These are phyloP conservation scores for Synanthedon tipuliformis DNA, from an alignment of 2,888 invertebrate species.

Conservation along the genomic window DNA sequence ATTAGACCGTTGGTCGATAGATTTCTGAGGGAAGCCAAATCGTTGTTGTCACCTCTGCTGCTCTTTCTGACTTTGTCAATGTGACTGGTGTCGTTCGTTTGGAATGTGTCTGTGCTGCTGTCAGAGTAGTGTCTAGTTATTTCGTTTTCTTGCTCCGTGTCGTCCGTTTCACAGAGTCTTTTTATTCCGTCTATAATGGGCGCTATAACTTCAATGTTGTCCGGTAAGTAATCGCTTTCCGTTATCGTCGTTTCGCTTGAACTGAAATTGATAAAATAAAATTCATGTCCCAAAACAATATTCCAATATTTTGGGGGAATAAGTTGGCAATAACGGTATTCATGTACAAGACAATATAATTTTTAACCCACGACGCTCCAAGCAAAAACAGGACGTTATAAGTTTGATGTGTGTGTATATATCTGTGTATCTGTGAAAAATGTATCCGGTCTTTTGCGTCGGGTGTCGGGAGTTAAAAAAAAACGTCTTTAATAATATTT, in stretches of 20 bases:
- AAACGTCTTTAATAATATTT: too few species aligned
- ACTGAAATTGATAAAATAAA: slow-evolving; percentile 20
- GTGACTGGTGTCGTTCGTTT: slow-evolving; percentile 28
- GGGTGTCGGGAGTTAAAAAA: too few species aligned
- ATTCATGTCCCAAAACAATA: too few species aligned
- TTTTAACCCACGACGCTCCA: too few species aligned
- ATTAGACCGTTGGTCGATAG: slow-evolving; percentile 59
- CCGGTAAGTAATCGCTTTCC: slow-evolving; percentile 57
- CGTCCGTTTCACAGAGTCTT: slow-evolving; percentile 34
- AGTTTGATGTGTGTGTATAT: too few species aligned
- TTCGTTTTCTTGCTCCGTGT: slow-evolving; percentile 18
- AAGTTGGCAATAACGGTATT: too few species aligned
- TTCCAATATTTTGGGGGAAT: too few species aligned
- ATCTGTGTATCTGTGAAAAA: too few species aligned
- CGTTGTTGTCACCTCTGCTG: slow-evolving; percentile 42
- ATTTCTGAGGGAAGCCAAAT: slow-evolving; percentile 50
- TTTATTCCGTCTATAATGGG: slow-evolving; percentile 58
- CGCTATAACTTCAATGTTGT: slow-evolving; percentile 62
- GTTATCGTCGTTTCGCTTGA: slow-evolving; percentile 50
- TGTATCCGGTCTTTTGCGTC: too few species aligned
- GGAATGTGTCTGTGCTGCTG: slow-evolving; percentile 45
- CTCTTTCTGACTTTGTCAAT: slow-evolving; percentile 36
- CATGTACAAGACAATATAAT: too few species aligned
- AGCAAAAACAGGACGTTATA: too few species aligned
- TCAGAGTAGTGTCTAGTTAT: slow-evolving; percentile 20